Conservation (phyloP, 2,888 invertebrate species). For the Brassicogethes aeneus region DNA sequence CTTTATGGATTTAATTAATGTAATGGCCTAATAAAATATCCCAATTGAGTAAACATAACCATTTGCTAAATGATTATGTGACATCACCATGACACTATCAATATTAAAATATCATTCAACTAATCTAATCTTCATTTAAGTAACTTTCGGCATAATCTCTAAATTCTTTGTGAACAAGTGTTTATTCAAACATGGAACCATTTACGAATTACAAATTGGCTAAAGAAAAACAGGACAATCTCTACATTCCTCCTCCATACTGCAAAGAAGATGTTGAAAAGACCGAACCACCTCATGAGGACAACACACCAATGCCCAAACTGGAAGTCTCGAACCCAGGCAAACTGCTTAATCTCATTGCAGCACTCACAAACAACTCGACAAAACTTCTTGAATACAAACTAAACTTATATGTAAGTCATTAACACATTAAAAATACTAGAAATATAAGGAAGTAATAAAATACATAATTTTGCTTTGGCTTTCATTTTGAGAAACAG, state of each 20-base stretch:
- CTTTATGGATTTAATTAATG: slow-evolving; percentile 24
- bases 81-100: slow-evolving; percentile 26
- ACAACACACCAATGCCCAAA: slow-evolving; percentile 20
- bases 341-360: slow-evolving; percentile 47
- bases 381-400: slow-evolving; percentile 47
- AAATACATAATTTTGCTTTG: too few relatives aligned
- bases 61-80: slow-evolving; percentile 26
- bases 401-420: slow-evolving; percentile 52
- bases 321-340: slow-evolving; percentile 49
- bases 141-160: slow-evolving; percentile 5
- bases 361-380: slow-evolving; percentile 44
- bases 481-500: too few relatives aligned
- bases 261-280: slow-evolving; percentile 17
- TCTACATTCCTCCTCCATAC: slow-evolving; percentile 27
- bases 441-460: too few relatives aligned
- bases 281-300: slow-evolving; percentile 12
- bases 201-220: slow-evolving; percentile 6
- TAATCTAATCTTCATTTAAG: slow-evolving; percentile 3
- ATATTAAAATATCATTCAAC: slow-evolving; percentile 17
- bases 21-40: slow-evolving; percentile 21
- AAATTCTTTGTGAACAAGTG: slow-evolving; percentile 22
- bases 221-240: slow-evolving; percentile 17
- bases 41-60: slow-evolving; percentile 22
- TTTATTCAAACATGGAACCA: slow-evolving; percentile 3
- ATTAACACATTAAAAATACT: too few relatives aligned